These are phyloP conservation scores for Cabera pusaria DNA, from an alignment of 2,888 invertebrate genomes.

Conservation along the genomic window DNA sequence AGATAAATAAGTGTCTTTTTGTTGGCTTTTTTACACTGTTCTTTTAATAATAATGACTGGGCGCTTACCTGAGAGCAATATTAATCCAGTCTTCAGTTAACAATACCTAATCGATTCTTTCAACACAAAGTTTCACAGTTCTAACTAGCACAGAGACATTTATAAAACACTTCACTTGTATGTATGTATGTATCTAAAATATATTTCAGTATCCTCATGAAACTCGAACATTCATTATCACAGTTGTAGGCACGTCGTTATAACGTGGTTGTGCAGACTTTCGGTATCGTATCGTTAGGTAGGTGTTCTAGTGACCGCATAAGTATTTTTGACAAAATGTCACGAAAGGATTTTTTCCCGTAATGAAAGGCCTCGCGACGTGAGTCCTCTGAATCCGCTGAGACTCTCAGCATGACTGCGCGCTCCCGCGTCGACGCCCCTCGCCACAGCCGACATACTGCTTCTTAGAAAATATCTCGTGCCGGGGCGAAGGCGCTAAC, in stretches of 20 bases:
- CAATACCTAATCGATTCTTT: constrained; percentile 12
- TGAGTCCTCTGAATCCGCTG: constrained; percentile 78
- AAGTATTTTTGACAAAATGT: constrained; percentile 62
- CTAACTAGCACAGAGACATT: constrained; percentile 47
- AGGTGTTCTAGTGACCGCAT: constrained; percentile 50
- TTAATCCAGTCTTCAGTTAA: constrained; percentile 27
- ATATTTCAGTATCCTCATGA: constrained; percentile 65
- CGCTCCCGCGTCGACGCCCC: constrained; percentile 81
- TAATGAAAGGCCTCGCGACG: constrained; percentile 72
- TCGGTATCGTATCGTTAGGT: constrained; percentile 35
- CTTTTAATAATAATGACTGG: too few species aligned
- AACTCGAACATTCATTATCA: constrained; percentile 64
- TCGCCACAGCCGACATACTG: constrained; percentile 74
- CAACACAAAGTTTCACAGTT: constrained; percentile 30
- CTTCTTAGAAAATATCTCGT: constrained; percentile 73
- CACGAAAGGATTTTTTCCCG: constrained; percentile 71
- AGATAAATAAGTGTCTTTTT: too few species aligned
- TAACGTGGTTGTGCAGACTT: constrained; percentile 57
- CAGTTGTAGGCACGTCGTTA: constrained; percentile 70
- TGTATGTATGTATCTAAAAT: constrained; percentile 54
- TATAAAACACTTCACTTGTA: constrained; percentile 72
- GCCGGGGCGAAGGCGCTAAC: constrained; percentile 65
- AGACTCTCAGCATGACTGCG: constrained; percentile 82
- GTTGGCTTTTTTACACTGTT: too few species aligned
- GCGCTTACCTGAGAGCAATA: constrained; percentile 21